These are phyloP conservation scores for Vesta saturnalis DNA, from an alignment of 2,888 invertebrate species.

Conservation along the genomic window DNA sequence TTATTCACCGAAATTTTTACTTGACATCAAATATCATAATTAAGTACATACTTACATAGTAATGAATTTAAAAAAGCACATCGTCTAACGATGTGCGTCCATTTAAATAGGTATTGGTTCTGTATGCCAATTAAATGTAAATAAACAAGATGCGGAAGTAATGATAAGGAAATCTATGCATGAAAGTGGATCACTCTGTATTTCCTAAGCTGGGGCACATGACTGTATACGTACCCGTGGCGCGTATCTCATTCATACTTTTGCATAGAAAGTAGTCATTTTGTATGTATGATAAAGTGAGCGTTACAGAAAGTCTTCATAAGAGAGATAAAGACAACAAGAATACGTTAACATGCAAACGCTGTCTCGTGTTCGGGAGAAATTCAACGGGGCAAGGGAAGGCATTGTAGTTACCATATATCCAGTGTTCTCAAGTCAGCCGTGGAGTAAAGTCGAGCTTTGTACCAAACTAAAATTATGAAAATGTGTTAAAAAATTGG, in stretches of 20 bases:
- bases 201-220: conserved; percentile 54
- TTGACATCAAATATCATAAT: too few relatives aligned
- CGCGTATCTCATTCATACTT: conserved; percentile 69
- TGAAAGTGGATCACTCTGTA: conserved; percentile 46
- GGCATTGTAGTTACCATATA: conserved; percentile 63
- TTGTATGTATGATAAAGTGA: conserved; percentile 62
- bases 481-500: conserved; percentile 36
- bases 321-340: conserved; percentile 56
- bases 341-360: conserved; percentile 63
- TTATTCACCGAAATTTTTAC: too few relatives aligned
- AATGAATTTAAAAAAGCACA: too few relatives aligned
- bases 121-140: background rate
- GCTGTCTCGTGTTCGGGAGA: conserved; percentile 63
- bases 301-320: conserved; percentile 47
- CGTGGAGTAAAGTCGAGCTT: conserved; percentile 59
- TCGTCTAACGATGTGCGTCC: too few relatives aligned
- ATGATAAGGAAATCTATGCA: conserved; percentile 20
- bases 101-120: background rate
- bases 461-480: conserved; percentile 34
- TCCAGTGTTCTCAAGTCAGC: conserved; percentile 64
- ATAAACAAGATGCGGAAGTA: background rate
- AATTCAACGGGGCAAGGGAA: conserved; percentile 60
- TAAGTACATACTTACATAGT: too few relatives aligned
- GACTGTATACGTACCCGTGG: conserved; percentile 60
- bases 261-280: conserved; percentile 70